Evolutionary conservation across 1,140 invertebrate species (phyloP), one percentile per base, ranked within the genome.

Genomic region (Rhizoglyphus robini): DNA sequence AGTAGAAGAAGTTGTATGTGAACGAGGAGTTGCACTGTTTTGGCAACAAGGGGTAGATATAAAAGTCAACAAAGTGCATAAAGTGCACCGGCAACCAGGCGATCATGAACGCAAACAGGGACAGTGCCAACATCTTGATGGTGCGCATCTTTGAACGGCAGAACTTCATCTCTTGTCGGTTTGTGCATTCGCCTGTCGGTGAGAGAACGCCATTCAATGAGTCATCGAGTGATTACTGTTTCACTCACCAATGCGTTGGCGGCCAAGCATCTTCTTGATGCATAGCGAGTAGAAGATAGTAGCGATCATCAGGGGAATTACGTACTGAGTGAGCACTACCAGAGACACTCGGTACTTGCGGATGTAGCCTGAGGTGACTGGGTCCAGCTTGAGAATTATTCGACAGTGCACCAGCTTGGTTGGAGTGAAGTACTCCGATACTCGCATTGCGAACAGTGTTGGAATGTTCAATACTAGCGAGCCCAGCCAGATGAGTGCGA

Each of bases 251-350:
- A 63, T 63, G 15, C 61, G 32, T 41, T 63, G 27, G 47, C 61
- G 32, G 32, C 32, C 47, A 23, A 63, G 32, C 8, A 63, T 63
- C 32, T 58, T 63, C n/a, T 57, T 63, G 30, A 63, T 58, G 23
- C 61, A 63, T 13, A 63, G 32, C 15, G 68, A 68, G 60, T 78
- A 82, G 3, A 78, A 75, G 0, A 77, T 66, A 5, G 74, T 75
- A 3, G 75, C 75, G n/a, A 82, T 72, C 4, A 70, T 64, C 30
- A 81, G 69, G 1, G 81, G 81, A 4, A 81, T 68, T 15, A 77
- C 70, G 72, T 81, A 82, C 67, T 82, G 81, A 3, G 78, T 73
- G 0, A 79, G 49, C 36, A 79, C 75, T 4, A 76, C 79, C n/a
- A 71, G 29, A 5, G 46, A 20, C 18, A 34, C 51, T 18, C 41